A percentile compares a stretch with the other conserved stretches of the same genome.
Conservation (phyloP, 1,140 invertebrate species). For the Drosophila lacteicornis region DNA sequence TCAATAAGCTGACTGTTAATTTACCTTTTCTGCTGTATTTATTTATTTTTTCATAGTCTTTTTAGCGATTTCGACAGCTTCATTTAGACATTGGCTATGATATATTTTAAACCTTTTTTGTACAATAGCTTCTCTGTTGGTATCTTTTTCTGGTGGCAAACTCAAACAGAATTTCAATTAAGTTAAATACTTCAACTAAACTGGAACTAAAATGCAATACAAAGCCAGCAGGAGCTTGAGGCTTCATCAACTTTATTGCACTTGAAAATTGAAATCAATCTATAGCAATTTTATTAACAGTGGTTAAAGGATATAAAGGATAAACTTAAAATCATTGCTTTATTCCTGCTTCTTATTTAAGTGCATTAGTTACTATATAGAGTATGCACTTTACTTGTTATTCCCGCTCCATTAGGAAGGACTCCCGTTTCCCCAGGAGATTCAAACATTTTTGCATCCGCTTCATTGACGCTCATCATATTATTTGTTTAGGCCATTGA, state of each 20-base stretch:
- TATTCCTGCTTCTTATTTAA: neutral
- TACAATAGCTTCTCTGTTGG: constrained; percentile 1
- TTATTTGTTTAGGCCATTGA: constrained; percentile 79
- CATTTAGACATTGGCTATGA: constrained; percentile 14
- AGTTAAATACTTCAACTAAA: constrained; percentile 60
- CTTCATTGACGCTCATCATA: constrained; percentile 79
- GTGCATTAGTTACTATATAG: neutral
- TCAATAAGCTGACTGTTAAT: constrained; percentile 30
- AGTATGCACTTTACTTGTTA: constrained; percentile 33
- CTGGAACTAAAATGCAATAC: constrained; percentile 57
- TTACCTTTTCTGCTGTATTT: constrained; percentile 3
- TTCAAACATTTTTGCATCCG: constrained; percentile 62
- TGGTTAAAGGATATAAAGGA: constrained; percentile 10
- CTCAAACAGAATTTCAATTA: constrained; percentile 69
- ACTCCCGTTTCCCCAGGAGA: constrained; percentile 17
- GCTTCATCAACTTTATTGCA: constrained; percentile 44
- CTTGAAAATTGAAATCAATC: constrained; percentile 44
- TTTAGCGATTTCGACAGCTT: constrained; percentile 7
- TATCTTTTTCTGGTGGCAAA: constrained; percentile 8
- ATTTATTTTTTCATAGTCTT: constrained; percentile 4
- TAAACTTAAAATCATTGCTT: too few species aligned
- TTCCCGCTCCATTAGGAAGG: constrained; percentile 8
- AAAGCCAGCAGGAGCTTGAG: constrained; percentile 16
- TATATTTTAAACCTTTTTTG: constrained; percentile 13
- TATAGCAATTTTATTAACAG: constrained; percentile 56